These are phyloP conservation scores for Chelonus insularis DNA, from an alignment of 1,140 invertebrate genomes.

Conservation along the genomic window DNA sequence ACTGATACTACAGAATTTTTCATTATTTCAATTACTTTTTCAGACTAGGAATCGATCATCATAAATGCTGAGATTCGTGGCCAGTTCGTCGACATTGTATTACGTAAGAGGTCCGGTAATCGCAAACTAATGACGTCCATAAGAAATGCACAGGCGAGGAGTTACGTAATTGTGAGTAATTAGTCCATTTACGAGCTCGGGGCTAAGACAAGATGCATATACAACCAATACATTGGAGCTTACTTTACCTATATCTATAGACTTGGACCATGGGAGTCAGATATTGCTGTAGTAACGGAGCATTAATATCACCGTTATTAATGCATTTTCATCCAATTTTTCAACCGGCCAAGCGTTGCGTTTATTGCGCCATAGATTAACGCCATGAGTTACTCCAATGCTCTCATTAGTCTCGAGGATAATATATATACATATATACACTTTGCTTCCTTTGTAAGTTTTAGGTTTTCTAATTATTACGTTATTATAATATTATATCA, in stretches of 20 bases:
- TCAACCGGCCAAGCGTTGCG: slow-evolving; percentile 32
- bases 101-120: slow-evolving; percentile 38
- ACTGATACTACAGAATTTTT: no score
- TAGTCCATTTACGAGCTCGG: slow-evolving; percentile 45
- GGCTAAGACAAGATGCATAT: slow-evolving; percentile 19
- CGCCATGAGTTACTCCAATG: slow-evolving; percentile 39
- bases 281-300: slow-evolving; percentile 21
- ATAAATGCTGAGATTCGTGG: neutral
- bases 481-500: no score
- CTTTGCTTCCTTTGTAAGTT: neutral
- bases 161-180: slow-evolving; percentile 47
- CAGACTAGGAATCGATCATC: neutral
- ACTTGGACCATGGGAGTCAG: slow-evolving; percentile 16
- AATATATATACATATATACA: slow-evolving; percentile 9
- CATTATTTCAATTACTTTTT: neutral
- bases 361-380: slow-evolving; percentile 50
- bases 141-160: slow-evolving; percentile 30
- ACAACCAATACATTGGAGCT: slow-evolving; percentile 1
- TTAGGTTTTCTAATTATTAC: neutral
- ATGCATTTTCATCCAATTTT: slow-evolving; percentile 54
- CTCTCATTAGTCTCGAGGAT: slow-evolving; percentile 43
- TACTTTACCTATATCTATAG: slow-evolving; percentile 1
- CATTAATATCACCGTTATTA: slow-evolving; percentile 51
- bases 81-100: slow-evolving; percentile 37
- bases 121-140: slow-evolving; percentile 40